Evolutionary conservation across 2,888 invertebrate species (phyloP), one percentile per base, ranked within the genome.

Genomic region (Leptarthrus brevirostris): DNA sequence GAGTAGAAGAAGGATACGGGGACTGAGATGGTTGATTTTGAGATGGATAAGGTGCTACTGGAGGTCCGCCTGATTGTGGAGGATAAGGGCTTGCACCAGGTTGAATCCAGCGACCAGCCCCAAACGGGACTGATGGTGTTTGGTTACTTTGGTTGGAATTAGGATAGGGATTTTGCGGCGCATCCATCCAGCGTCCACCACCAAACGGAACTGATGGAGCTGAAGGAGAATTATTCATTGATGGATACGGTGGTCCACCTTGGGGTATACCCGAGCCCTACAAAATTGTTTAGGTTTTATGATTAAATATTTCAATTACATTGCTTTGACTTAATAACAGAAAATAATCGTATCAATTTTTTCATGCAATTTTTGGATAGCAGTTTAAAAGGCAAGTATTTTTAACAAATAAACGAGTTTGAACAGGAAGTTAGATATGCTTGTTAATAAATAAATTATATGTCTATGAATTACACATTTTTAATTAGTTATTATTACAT

Each of bases 261-360:
- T 78, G 80, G 78, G 82, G 82, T 81, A 81, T 82, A 80, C 85
- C 84, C 79, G 85, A 80, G 80, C 84, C 84, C 84, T 84, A 84
- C 80, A 83, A 84, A 79, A 77, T 75, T 58, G 64, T 49, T 18
- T 24, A 14, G 44, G n/a, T 56, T 26, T 58, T 34, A n/a, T 61
- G 47, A 30, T 36, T 12, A 61, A 36, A 22, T 52, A 49, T 20
- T 74, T 36, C 12, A 2, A 56, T 18, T 30, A 61, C 22, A n/a
- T 24, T 61, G 34, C 8, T n/a, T n/a, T n/a, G n/a, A n/a, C n/a
- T n/a, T n/a, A n/a, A n/a, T n/a, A n/a, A n/a, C n/a, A n/a, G n/a
- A n/a, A n/a, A n/a, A n/a, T n/a, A n/a, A n/a, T n/a, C n/a, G n/a
- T n/a, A n/a, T n/a, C n/a, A n/a, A n/a, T n/a, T n/a, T n/a, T n/a